Evolutionary conservation across 2,888 invertebrate genomes (phyloP), one percentile per base, ranked within the genome.

Genomic region (Prenolepis imparis): DNA sequence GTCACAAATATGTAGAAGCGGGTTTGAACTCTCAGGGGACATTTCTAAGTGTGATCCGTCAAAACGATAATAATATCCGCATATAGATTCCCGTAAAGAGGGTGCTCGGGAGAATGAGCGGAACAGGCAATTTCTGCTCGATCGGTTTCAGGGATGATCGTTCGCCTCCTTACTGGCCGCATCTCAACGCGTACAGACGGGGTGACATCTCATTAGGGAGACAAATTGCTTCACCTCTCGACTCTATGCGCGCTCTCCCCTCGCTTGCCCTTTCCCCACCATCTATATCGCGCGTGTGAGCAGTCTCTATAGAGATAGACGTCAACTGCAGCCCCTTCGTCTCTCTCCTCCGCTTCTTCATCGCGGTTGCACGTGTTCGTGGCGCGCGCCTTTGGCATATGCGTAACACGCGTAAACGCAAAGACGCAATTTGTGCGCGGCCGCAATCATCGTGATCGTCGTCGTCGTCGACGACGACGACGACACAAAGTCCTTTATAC

Each of bases 161-260:
- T 86, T 82, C 87, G 87, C 86, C 89, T 91, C 86, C 89, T 88
- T 89, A 88, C 89, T 87, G 87, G 88, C 78, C 89, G 86, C 86
- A 80, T 82, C 75, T 86, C 86, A 77, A 81, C 89, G 88, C 80
- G 87, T 73, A 91, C 90, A 92, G 91, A 92, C 92, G 91, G 94
- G 93, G 93, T 94, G 94, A 94, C 94, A 94, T 94, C 94, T 94
- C 94, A 94, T 94, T 94, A 94, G 94, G 89, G 94, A 94, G 94
- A 94, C 94, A 94, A 94, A 94, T 94, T 94, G 94, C 94, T 93
- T 93, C 91, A 93, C 93, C 93, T 93, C 93, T 93, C 89, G 86
- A 90, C 87, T 88, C 90, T 86, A 84, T 86, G 63, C 81, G 63
- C 81, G 67, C 59, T 39, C 64, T 70, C 61, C 75, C 61, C 44